Evolutionary conservation across 1,140 invertebrate genomes (phyloP), one percentile per base, ranked within the genome.

Genomic region (Drosophila quadrilineata): DNA sequence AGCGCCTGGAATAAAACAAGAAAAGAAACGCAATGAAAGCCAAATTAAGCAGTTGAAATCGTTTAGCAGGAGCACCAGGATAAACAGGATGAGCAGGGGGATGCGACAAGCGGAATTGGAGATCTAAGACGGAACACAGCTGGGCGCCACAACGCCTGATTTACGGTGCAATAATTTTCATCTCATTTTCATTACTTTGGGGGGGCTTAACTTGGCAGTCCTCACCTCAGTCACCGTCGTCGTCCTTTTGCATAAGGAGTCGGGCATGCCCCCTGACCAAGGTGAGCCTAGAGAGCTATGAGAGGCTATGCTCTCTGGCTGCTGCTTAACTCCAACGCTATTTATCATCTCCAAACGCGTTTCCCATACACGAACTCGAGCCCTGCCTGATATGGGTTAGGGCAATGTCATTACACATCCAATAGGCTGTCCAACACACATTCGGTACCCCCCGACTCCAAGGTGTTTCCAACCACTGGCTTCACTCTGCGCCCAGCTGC

Each of bases 121-220:
- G 16, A 16, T 9, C 33, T 43, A n/a, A 6, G 12, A 14, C n/a
- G n/a, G 57, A 41, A 69, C 76, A 26, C 77, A 84, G 77, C 76
- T 80, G 76, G 76, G 53, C 33, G 75, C 45, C 68, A 41, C 45
- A 45, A 45, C 58, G 58, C 67, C 77, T 84, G 77, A 84, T 84
- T 84, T 84, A 84, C 77, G 79, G 72, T 84, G 79, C 79, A 84
- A 84, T 84, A 84, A 84, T 84, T 84, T 85, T 84, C 74, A 84
- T 74, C 79, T 84, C 79, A 85, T 84, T 84, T 84, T 84, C 79
- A 84, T 84, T 84, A 79, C 70, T 59, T 65, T 80, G 33, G 38
- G n/a, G n/a, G n/a, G 50, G 53, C 63, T 82, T 75, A 71, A 58
- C 58, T 60, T 26, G 22, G 28, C 19, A 26, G 57, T 56, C 10